Evolutionary conservation across 2,797 vertebrate species (phyloP).

Genomic region (Poecilia velifera): DNA sequence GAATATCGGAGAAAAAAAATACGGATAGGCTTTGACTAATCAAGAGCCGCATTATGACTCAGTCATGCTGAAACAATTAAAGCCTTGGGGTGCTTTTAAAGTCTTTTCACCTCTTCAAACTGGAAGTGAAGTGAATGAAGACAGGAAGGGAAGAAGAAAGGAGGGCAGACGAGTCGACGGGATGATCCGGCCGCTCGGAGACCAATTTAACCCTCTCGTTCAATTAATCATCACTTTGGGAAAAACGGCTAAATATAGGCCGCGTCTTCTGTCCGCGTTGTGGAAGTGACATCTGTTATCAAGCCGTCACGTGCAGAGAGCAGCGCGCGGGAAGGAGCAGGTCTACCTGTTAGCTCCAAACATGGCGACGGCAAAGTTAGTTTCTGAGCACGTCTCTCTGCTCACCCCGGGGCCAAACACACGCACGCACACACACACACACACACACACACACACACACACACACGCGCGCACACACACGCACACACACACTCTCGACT

Average conservation of each 20-base stretch:
- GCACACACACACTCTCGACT: neutral
- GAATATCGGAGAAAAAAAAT: slow-evolving; percentile 59
- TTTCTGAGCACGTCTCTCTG: slow-evolving; percentile 3
- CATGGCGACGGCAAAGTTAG: slow-evolving; percentile 9
- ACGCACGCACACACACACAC: neutral
- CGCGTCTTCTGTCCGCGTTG: slow-evolving; percentile 37
- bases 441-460: neutral
- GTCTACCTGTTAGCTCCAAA: slow-evolving; percentile 37
- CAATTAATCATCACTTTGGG: slow-evolving; percentile 61
- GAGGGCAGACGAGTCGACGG: slow-evolving; percentile 61
- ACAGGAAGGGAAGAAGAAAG: slow-evolving; percentile 45
- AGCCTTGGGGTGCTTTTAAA: slow-evolving; percentile 72
- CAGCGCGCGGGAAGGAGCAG: slow-evolving; percentile 4
- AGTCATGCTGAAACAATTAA: slow-evolving; percentile 71
- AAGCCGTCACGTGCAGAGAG: slow-evolving; percentile 12
- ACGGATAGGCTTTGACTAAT: slow-evolving; percentile 66
- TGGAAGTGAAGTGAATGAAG: slow-evolving; percentile 69
- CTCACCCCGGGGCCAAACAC: slow-evolving; percentile 17
- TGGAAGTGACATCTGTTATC: slow-evolving; percentile 20
- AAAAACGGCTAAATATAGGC: slow-evolving; percentile 62
- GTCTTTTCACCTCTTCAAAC: slow-evolving; percentile 74
- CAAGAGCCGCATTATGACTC: slow-evolving; percentile 69
- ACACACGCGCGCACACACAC: neutral
- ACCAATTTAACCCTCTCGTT: slow-evolving; percentile 55
- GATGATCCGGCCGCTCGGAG: slow-evolving; percentile 18